Percentiles rank a stretch among this genome's conserved stretches.
Conservation (phyloP, 64 coral and sea anemone species). For the Pocillopora damicornis region DNA sequence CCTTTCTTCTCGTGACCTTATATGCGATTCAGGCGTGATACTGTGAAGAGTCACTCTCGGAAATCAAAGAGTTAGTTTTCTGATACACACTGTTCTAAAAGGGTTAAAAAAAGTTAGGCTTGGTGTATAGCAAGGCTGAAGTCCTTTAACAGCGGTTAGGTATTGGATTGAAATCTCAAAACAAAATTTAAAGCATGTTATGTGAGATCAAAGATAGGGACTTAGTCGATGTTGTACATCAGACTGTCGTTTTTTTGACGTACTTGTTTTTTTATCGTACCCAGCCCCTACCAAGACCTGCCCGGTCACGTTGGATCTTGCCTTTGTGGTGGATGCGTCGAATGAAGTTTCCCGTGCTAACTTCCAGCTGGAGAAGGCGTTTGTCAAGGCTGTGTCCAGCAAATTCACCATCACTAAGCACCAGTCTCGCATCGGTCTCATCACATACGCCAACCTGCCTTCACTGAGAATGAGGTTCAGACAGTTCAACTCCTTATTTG, state of each 20-base stretch:
- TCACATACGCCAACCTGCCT: slow-evolving; percentile 61
- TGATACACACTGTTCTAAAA: no score
- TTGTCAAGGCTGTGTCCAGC: slow-evolving; percentile 52
- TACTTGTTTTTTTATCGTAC: neutral
- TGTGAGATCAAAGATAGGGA: neutral
- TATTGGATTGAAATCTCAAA: no score
- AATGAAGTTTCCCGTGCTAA: slow-evolving; percentile 59
- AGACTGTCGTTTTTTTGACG: neutral
- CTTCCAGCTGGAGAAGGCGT: slow-evolving; percentile 68
- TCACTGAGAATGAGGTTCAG: slow-evolving; percentile 49
- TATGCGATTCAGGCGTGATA: no score
- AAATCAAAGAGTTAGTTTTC: no score
- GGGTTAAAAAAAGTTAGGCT: no score
- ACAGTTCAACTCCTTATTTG: slow-evolving; percentile 38
- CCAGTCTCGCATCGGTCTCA: slow-evolving; percentile 73
- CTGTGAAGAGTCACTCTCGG: no score
- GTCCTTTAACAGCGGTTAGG: no score
- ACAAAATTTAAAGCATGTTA: no score
- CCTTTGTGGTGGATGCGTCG: slow-evolving; percentile 74
- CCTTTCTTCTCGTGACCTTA: no score
- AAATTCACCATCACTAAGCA: slow-evolving; percentile 78
- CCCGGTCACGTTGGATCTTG: slow-evolving; percentile 75
- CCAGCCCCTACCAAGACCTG: slow-evolving; percentile 42
- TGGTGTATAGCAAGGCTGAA: no score
- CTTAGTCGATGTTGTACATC: neutral